phyloP scores from a whole-genome alignment of 2,113 vertebrate species.

The Triplophysa tibetana region DNA sequence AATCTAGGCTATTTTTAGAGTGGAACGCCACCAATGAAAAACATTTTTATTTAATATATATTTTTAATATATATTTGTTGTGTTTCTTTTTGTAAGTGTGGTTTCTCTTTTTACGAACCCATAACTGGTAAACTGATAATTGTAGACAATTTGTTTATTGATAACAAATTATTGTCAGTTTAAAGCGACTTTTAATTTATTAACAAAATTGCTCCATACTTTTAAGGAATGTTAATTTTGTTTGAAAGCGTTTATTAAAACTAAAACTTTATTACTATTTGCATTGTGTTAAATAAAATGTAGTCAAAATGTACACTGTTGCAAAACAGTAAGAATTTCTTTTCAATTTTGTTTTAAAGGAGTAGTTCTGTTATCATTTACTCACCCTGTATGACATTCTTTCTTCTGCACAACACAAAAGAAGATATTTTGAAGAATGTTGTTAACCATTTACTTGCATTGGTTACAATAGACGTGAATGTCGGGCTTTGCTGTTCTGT shows the following conservation, averaged over 20 bases:
- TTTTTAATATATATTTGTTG: neutral
- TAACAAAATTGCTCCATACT: conserved; percentile 8
- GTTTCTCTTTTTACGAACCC: neutral
- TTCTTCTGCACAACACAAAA: too few relatives aligned
- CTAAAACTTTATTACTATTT: too few relatives aligned
- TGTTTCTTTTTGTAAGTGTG: neutral
- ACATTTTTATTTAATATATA: neutral
- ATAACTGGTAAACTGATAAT: neutral
- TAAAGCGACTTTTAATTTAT: conserved; percentile 29
- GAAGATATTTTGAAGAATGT: too few relatives aligned
- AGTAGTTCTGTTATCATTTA: too few relatives aligned
- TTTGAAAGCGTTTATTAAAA: conserved; percentile 24
- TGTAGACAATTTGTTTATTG: neutral
- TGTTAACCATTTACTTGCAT: too few relatives aligned
- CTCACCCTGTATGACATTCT: too few relatives aligned
- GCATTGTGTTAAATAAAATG: neutral
- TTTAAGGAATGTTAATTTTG: neutral
- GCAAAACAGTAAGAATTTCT: too few relatives aligned
- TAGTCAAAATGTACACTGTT: too few relatives aligned
- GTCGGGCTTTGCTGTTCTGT: too few relatives aligned
- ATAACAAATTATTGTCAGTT: neutral
- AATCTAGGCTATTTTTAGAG: neutral
- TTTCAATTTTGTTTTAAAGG: too few relatives aligned
- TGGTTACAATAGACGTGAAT: too few relatives aligned
- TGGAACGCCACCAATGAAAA: neutral